Evolutionary conservation across 2,797 vertebrate genomes (phyloP).

Genomic region (Craterocephalus amniculus): DNA sequence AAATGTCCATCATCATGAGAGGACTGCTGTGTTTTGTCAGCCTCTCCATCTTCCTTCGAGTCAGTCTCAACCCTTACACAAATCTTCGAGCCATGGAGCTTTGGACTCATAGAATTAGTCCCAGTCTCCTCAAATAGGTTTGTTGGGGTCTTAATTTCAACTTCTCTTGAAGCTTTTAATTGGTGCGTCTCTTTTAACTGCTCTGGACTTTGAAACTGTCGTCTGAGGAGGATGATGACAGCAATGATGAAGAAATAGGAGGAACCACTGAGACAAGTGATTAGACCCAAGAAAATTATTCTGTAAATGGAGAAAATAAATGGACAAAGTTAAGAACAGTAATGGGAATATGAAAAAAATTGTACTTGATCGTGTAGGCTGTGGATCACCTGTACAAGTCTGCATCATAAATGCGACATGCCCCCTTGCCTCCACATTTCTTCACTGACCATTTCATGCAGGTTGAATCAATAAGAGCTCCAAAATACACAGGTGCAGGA

Average conservation of each 20-base stretch:
- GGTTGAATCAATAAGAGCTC: constrained; percentile 89
- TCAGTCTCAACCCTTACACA: neutral
- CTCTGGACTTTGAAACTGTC: constrained; percentile 65
- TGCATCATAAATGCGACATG: constrained; percentile 88
- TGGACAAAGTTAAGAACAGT: neutral
- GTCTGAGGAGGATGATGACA: constrained; percentile 79
- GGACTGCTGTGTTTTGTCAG: neutral
- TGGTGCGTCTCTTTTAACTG: constrained; percentile 7
- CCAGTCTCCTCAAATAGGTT: neutral
- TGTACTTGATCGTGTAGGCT: neutral
- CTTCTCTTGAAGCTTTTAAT: constrained; percentile 23
- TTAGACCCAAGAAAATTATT: constrained; percentile 79
- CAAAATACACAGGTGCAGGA: constrained; percentile 91
- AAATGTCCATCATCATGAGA: neutral
- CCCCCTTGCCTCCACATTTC: constrained; percentile 85
- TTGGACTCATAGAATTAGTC: neutral
- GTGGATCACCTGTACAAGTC: constrained; percentile 82
- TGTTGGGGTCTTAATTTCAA: constrained; percentile 52
- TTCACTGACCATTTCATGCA: constrained; percentile 90
- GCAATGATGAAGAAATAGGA: constrained; percentile 79
- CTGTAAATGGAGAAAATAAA: constrained; percentile 52
- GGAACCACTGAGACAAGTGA: constrained; percentile 75
- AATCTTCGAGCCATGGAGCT: constrained; percentile 10
- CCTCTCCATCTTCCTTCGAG: constrained; percentile 17
- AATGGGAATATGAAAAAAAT: neutral